Base-by-base conservation (phyloP, 1,140 invertebrate genomes). In the Yoshiicerus persimilis region DNA sequence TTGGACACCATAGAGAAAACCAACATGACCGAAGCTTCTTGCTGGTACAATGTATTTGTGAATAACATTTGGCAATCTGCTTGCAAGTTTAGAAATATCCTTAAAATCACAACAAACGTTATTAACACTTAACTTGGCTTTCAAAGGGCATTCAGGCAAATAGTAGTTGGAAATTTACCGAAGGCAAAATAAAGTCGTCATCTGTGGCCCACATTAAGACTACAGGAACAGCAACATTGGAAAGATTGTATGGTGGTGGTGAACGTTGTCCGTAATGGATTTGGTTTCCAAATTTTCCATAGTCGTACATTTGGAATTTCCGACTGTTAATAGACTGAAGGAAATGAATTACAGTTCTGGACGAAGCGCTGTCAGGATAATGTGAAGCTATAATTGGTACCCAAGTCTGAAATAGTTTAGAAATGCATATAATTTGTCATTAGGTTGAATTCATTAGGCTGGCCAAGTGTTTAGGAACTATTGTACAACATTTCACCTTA, bases 171-270 rank as follows among this genome's bases (percentile, higher is more conserved):
- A 0, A 27, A 38, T n/a, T 30, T 75, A 66, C 86, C 8, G 25
- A 41, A 39, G 75, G 39, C n/a, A 34, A n/a, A 25, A 39, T 84
- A 38, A 83, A 27, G 10, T 36, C 23, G 77, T 87, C 87, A 38
- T 87, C 41, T 13, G 9, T 2, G 36, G 25, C 38, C 34, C 95
- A 96, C 91, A 95, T 95, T 27, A 96, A 92, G 56, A 94, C 94
- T 0, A 95, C 93, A 4, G 96, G 95, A 13, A 95, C 93, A 62
- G 92, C 93, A 2, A 96, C 93, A 62, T 94, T 94, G 20, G 91
- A 93, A 0, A 96, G 89, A 87, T 95, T 92, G 91, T 97, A 97
- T 75, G 93, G 91, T 4, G 96, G 96, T 20, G 96, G 96, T 47
- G 91, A 92, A 0, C 91, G 86, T 32, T 92, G 93, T 8, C 95